Evolutionary conservation across 2,888 invertebrate species (phyloP).

Genomic region (Himalopsyche japonica): DNA sequence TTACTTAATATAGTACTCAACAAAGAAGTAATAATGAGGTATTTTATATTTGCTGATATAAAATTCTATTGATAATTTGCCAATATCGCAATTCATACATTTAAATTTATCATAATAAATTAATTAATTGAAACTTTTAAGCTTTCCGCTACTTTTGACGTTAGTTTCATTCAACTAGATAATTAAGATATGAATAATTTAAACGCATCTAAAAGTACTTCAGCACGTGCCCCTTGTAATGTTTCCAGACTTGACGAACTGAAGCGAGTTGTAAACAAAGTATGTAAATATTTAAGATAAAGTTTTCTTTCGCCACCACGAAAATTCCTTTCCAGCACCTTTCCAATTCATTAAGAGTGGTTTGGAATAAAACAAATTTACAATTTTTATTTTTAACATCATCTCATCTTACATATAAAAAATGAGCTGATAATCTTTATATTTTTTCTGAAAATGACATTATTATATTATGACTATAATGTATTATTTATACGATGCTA

Average conservation of each 20-base stretch:
- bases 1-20: no score
- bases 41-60: no score
- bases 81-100: no score
- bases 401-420: no score
- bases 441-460: no score
- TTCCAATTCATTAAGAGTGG: neutral
- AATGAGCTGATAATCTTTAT: no score
- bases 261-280: neutral
- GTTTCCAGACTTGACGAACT: neutral
- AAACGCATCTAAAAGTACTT: neutral
- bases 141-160: neutral
- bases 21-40: no score
- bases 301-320: neutral
- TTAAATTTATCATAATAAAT: no score
- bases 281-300: neutral
- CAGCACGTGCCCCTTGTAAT: neutral
- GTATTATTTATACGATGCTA: no score
- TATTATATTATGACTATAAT: no score
- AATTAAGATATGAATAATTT: neutral
- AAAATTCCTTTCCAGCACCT: neutral
- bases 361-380: neutral
- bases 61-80: no score
- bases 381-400: neutral
- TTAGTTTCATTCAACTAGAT: neutral
- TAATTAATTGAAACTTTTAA: neutral